Evolutionary conservation across 2,888 invertebrate genomes (phyloP).

Genomic region (Matsumyia berberina): DNA sequence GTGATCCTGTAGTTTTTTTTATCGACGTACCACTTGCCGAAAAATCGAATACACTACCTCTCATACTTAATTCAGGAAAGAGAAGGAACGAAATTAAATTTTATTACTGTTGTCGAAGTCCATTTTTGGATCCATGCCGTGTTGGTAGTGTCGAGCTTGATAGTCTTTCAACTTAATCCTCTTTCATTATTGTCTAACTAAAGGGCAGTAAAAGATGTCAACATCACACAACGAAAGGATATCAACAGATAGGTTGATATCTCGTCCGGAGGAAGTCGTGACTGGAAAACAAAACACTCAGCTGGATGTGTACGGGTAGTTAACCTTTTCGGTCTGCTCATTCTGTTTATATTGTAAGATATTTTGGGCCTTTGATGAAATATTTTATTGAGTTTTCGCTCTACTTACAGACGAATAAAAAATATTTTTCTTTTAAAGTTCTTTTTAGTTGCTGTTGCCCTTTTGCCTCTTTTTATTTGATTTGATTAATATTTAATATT

Average conservation of each 20-base stretch:
- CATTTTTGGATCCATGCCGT: constrained; percentile 43
- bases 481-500: constrained; percentile 1
- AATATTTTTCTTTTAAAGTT: constrained; percentile 13
- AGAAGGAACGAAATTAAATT: constrained; percentile 57
- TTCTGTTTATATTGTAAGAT: constrained; percentile 24
- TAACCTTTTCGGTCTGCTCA: constrained; percentile 34
- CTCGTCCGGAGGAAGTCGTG: constrained; percentile 66
- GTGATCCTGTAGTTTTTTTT: background rate
- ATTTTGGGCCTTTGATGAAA: constrained; percentile 23
- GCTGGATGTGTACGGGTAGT: constrained; percentile 32
- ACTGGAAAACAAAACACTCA: constrained; percentile 56
- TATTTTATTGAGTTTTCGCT: constrained; percentile 21
- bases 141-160: constrained; percentile 44
- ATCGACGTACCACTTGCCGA: constrained; percentile 3
- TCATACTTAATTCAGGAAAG: constrained; percentile 30
- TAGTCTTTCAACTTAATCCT: constrained; percentile 66
- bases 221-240: constrained; percentile 56
- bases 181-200: constrained; percentile 69
- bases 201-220: constrained; percentile 61
- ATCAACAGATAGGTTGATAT: constrained; percentile 71
- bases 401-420: constrained; percentile 18
- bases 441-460: background rate
- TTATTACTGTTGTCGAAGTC: constrained; percentile 60
- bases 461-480: constrained; percentile 2
- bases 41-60: constrained; percentile 40